Evolutionary conservation across 2,888 invertebrate species (phyloP).

Genomic region (Caenorhabditis panamensis): DNA sequence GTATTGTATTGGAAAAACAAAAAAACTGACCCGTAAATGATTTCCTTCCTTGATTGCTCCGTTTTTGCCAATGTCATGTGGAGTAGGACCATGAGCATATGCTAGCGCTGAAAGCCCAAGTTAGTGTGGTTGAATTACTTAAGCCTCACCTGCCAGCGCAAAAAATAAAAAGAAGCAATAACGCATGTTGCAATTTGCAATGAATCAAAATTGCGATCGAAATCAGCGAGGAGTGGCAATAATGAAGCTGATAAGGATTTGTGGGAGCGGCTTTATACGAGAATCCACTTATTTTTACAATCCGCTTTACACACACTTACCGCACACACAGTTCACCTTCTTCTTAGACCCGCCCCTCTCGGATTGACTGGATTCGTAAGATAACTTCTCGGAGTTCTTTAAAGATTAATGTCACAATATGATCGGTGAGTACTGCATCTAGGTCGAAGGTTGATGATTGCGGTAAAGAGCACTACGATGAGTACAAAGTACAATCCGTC

Average conservation of each 20-base stretch:
- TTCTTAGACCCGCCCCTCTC: conserved; percentile 23
- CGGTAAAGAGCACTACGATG: background rate
- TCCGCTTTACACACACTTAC: conserved; percentile 19
- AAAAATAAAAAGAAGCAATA: conserved; percentile 37
- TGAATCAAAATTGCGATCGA: conserved; percentile 18
- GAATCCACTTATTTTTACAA: conserved; percentile 55
- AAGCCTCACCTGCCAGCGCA: conserved; percentile 31
- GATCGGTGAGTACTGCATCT: background rate
- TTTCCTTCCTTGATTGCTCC: conserved; percentile 57
- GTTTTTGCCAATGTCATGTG: conserved; percentile 39
- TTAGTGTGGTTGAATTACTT: background rate
- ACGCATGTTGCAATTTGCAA: conserved; percentile 24
- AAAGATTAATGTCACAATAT: background rate
- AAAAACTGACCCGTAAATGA: conserved; percentile 41
- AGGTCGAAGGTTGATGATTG: too few species aligned
- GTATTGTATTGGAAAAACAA: background rate
- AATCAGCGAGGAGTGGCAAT: conserved; percentile 32
- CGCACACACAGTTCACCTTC: conserved; percentile 23
- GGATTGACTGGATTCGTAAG: background rate
- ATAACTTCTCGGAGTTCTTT: conserved; percentile 9
- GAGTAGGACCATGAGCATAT: too few species aligned
- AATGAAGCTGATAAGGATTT: conserved; percentile 37
- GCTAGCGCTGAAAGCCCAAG: conserved; percentile 15
- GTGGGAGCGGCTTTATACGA: conserved; percentile 47
- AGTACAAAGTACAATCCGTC: background rate